A percentile compares a stretch with the other conserved stretches of the same genome.
phyloP scores from a whole-genome alignment of 2,888 invertebrate species.

The Caenorhabditis imperialis region DNA sequence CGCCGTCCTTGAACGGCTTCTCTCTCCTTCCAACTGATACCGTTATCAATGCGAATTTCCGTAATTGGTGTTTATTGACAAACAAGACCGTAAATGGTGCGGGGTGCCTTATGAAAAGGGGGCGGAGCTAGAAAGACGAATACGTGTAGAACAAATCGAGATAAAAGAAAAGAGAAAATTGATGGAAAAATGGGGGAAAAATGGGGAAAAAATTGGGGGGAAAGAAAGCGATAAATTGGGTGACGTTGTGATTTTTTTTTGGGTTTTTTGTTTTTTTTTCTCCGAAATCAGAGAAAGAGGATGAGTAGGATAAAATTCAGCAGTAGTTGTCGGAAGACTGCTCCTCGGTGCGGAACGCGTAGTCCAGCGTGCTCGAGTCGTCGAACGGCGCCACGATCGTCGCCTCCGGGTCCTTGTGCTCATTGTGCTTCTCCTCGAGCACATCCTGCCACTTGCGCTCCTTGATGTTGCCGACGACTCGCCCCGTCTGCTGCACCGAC shows the following conservation, averaged over 20 bases:
- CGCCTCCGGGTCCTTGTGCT: constrained; percentile 10
- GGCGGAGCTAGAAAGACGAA: neutral
- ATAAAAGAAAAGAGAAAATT: constrained; percentile 10
- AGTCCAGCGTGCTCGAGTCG: constrained; percentile 16
- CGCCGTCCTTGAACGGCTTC: neutral
- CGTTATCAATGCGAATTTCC: too few relatives aligned
- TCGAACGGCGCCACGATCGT: constrained; percentile 4
- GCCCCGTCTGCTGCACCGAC: constrained; percentile 25
- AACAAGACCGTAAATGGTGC: constrained; percentile 12
- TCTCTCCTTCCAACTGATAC: too few relatives aligned
- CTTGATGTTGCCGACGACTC: constrained; percentile 26
- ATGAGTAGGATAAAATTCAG: neutral
- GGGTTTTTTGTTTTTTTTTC: too few relatives aligned
- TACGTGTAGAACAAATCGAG: neutral
- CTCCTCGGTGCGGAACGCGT: constrained; percentile 18
- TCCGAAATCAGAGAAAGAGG: neutral
- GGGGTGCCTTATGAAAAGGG: neutral
- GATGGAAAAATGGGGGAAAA: constrained; percentile 7
- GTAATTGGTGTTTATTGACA: constrained; percentile 23
- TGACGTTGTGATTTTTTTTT: neutral
- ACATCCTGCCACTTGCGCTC: constrained; percentile 36
- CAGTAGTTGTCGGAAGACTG: constrained; percentile 12
- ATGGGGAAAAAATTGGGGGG: constrained; percentile 3
- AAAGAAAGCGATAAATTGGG: neutral
- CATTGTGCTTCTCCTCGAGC: constrained; percentile 26